Conservation (phyloP, 2,113 vertebrate genomes). For the Mustelus asterias region DNA sequence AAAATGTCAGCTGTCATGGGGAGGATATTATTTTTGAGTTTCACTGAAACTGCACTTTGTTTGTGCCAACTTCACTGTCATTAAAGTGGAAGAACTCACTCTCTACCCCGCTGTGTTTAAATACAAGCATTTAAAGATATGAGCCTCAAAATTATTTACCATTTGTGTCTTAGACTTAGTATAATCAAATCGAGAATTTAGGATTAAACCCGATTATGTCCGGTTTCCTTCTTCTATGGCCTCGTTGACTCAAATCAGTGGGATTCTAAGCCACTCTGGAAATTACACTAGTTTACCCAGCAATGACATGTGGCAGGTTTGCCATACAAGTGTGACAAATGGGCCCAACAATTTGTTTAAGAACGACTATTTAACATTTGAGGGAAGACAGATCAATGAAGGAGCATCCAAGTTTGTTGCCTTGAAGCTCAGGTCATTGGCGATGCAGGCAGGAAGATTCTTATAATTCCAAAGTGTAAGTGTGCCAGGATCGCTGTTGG, state of each 20-base stretch:
- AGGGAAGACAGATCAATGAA: background rate
- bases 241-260: background rate
- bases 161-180: background rate
- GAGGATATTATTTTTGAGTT: slow-evolving; percentile 19
- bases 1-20: slow-evolving; percentile 20
- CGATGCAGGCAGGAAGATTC: background rate
- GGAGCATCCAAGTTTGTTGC: background rate
- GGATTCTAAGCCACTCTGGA: too few species aligned
- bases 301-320: background rate
- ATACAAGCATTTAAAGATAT: slow-evolving; percentile 4
- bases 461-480: background rate
- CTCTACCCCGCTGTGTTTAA: background rate
- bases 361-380: background rate
- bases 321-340: background rate
- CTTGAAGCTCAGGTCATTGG: background rate
- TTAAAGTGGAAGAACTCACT: background rate
- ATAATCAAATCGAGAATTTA: background rate
- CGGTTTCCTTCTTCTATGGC: background rate
- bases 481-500: background rate
- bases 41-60: slow-evolving; percentile 9
- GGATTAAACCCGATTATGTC: background rate
- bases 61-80: slow-evolving; percentile 14
- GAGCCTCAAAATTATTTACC: background rate
- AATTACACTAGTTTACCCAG: background rate
- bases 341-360: background rate